Evolutionary conservation across 2,797 vertebrate species (phyloP).

Genomic region (Ficedula albicollis): DNA sequence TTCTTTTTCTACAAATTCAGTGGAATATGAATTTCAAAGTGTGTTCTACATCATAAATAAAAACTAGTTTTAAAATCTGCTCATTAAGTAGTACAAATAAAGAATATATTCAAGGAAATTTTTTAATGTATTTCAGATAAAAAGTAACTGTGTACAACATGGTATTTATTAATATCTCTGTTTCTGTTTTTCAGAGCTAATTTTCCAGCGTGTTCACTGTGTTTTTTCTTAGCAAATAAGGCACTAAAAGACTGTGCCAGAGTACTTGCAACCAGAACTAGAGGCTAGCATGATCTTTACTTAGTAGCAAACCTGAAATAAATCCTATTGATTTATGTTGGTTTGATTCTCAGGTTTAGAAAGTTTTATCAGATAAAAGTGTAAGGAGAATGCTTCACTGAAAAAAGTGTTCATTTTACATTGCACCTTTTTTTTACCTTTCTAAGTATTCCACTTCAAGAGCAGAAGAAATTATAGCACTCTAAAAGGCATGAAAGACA

Average conservation of each 20-base stretch:
- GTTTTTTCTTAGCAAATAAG: background rate
- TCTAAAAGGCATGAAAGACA: background rate
- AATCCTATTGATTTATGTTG: background rate
- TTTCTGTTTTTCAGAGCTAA: background rate
- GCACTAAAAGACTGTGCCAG: background rate
- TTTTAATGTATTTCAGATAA: background rate
- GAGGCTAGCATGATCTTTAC: background rate
- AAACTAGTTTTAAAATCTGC: background rate
- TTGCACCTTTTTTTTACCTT: background rate
- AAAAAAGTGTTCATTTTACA: background rate
- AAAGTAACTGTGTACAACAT: background rate
- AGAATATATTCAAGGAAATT: background rate
- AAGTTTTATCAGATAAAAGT: background rate
- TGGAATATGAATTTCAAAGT: background rate
- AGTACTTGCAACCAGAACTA: background rate
- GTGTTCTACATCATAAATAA: background rate
- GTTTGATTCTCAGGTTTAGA: background rate
- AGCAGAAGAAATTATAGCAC: background rate
- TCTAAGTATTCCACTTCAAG: background rate
- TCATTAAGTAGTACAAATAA: background rate
- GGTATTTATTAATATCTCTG: background rate
- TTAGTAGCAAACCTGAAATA: background rate
- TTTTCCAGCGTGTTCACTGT: background rate
- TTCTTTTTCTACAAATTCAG: background rate
- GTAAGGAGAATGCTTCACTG: background rate